phyloP scores from a whole-genome alignment of 2,888 invertebrate species.

The Platycheirus rosarum region DNA sequence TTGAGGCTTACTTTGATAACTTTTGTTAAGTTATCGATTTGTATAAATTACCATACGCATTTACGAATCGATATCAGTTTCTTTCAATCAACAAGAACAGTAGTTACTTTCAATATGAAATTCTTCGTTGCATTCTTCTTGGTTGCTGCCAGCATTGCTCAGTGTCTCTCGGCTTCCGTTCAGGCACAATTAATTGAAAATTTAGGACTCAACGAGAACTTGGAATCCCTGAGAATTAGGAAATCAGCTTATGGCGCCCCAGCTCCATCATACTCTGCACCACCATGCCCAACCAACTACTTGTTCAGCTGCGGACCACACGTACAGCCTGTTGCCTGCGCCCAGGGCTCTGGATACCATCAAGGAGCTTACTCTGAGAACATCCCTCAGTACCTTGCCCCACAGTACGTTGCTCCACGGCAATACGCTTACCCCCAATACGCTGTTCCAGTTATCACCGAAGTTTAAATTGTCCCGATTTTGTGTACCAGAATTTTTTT shows the following conservation, averaged over 20 bases:
- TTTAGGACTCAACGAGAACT: conserved; percentile 43
- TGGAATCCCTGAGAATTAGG: conserved; percentile 54
- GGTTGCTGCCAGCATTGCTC: conserved; percentile 43
- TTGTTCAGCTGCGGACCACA: conserved; percentile 80
- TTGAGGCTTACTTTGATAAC: neutral
- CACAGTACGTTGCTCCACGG: conserved; percentile 53
- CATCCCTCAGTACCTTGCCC: conserved; percentile 78
- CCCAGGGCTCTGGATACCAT: conserved; percentile 74
- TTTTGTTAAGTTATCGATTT: conserved; percentile 1
- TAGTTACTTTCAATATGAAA: conserved; percentile 59
- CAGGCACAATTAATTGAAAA: conserved; percentile 34
- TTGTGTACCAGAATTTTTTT: neutral
- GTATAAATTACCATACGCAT: conserved; percentile 49
- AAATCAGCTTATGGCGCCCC: conserved; percentile 60
- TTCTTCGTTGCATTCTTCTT: conserved; percentile 52
- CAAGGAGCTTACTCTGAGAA: conserved; percentile 79
- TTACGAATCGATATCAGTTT: conserved; percentile 44
- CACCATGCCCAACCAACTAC: conserved; percentile 80
- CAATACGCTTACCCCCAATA: conserved; percentile 50
- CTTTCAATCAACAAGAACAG: conserved; percentile 25
- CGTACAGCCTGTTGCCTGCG: conserved; percentile 79
- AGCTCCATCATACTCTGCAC: conserved; percentile 75
- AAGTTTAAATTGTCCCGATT: conserved; percentile 38
- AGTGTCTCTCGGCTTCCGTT: conserved; percentile 30
- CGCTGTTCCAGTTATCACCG: conserved; percentile 61